Percentiles rank a stretch among this genome's conserved stretches.
phyloP scores from a whole-genome alignment of 2,113 vertebrate genomes.

The Merops nubicus region DNA sequence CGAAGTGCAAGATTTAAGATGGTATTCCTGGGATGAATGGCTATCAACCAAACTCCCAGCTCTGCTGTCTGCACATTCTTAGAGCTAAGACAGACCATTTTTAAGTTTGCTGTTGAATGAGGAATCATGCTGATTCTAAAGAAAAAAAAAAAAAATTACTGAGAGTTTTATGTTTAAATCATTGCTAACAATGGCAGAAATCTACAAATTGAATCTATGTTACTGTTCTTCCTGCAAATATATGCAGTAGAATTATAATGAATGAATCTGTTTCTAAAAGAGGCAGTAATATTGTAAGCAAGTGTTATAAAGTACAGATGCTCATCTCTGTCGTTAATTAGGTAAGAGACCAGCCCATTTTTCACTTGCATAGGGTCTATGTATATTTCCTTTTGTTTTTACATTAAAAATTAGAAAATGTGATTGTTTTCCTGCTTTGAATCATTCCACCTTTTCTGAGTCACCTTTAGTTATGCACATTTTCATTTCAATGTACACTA shows the following conservation, averaged over 20 bases:
- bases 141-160: neutral
- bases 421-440: neutral
- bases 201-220: neutral
- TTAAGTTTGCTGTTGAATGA: neutral
- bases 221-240: neutral
- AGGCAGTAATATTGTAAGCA: neutral
- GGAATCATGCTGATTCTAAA: neutral
- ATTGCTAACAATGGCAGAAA: neutral
- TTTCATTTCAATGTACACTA: neutral
- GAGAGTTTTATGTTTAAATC: neutral
- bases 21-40: neutral
- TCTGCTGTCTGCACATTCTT: neutral
- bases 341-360: neutral
- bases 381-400: neutral
- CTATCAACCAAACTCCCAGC: neutral
- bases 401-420: neutral
- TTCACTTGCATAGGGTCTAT: neutral
- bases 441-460: neutral
- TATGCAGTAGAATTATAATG: neutral
- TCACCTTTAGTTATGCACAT: neutral
- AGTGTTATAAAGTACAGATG: neutral
- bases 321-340: neutral
- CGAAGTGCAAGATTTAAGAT: neutral
- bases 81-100: neutral
- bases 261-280: neutral